Conservation (phyloP, 2,888 invertebrate genomes). For the Lycaena phlaeas region DNA sequence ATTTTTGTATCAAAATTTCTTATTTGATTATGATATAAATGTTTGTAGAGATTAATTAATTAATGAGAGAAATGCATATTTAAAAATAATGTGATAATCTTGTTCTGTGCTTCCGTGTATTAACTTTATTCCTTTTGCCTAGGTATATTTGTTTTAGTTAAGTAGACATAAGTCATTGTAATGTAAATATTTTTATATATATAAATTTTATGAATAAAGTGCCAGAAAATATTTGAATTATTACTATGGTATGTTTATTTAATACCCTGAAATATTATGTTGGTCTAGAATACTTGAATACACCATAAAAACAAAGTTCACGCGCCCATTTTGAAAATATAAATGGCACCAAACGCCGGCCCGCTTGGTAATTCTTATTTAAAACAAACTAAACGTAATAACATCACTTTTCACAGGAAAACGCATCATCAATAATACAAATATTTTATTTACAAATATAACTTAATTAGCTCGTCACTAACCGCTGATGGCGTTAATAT, state of each 20-base stretch:
- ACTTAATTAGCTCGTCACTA: constrained; percentile 96
- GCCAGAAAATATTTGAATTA: constrained; percentile 44
- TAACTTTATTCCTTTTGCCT: constrained; percentile 31
- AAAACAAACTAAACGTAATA: no score
- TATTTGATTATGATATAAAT: neutral
- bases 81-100: constrained; percentile 18
- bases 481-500: constrained; percentile 97
- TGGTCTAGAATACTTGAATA: no score
- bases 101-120: constrained; percentile 33
- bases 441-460: constrained; percentile 85
- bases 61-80: neutral
- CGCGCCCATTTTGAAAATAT: no score
- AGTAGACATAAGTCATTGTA: constrained; percentile 26
- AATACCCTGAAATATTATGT: constrained; percentile 6
- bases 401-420: no score
- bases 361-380: no score
- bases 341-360: no score
- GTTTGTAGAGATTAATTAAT: neutral
- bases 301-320: no score
- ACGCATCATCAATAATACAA: no score
- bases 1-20: no score
- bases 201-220: constrained; percentile 43
- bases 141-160: constrained; percentile 28
- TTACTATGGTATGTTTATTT: constrained; percentile 23
- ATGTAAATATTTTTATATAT: constrained; percentile 51